Conservation (phyloP, 92 coral and sea anemone genomes). For the Epizoanthus ramosus region DNA sequence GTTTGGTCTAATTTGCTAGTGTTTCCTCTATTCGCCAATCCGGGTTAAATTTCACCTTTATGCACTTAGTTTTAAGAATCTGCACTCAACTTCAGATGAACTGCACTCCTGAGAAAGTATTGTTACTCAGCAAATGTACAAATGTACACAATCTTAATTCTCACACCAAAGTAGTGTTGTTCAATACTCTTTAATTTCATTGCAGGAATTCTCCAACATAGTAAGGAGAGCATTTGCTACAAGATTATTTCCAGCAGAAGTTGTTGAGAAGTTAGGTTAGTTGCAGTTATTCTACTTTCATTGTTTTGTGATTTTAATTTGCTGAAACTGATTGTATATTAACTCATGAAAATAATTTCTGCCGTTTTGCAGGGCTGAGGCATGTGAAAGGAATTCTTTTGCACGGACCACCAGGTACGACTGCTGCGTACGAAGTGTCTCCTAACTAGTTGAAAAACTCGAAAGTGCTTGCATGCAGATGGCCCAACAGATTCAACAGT, state of each 20-base stretch:
- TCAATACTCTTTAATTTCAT: not conserved
- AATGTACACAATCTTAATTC: too few relatives aligned
- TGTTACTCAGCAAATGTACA: too few relatives aligned
- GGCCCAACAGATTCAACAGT: too few relatives aligned
- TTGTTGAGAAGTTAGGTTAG: constrained; percentile 90
- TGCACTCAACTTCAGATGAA: too few relatives aligned
- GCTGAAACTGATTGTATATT: too few relatives aligned
- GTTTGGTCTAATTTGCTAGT: too few relatives aligned
- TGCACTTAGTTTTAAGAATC: too few relatives aligned
- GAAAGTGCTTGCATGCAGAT: too few relatives aligned
- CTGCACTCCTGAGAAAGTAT: too few relatives aligned
- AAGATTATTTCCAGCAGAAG: constrained; percentile 91
- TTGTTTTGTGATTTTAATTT: not conserved
- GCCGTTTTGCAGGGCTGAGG: constrained; percentile 63
- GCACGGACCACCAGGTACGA: constrained; percentile 93
- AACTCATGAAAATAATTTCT: not conserved
- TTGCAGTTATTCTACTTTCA: not conserved
- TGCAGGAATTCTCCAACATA: constrained; percentile 94
- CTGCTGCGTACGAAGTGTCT: not conserved
- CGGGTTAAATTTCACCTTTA: too few relatives aligned
- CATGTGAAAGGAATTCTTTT: constrained; percentile 97
- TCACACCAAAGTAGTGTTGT: not conserved
- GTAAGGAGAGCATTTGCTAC: constrained; percentile 98
- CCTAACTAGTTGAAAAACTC: not conserved
- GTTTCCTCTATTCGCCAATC: too few relatives aligned